Percentiles rank a stretch among this genome's conserved stretches.
Evolutionary conservation across 2,797 vertebrate species (phyloP).

Genomic region (Pseudomugil gertrudae): DNA sequence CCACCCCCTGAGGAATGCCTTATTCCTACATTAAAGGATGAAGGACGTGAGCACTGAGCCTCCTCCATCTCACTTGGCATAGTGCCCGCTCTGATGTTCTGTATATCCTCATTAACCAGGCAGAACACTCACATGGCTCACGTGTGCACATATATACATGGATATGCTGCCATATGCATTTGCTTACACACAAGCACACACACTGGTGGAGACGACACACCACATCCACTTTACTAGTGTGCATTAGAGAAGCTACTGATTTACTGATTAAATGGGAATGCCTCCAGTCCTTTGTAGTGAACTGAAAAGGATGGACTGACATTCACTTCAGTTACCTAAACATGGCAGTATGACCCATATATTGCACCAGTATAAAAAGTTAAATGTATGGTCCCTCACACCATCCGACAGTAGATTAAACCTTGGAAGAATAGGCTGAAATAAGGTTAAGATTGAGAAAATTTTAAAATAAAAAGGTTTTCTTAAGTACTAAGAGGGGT

Average conservation of each 20-base stretch:
- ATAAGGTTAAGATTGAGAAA: slow-evolving; percentile 1
- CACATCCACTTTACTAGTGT: slow-evolving; percentile 21
- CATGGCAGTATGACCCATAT: slow-evolving; percentile 47
- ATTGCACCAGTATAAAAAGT: slow-evolving; percentile 38
- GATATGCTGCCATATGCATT: slow-evolving; percentile 38
- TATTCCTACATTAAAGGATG: slow-evolving; percentile 55
- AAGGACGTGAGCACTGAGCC: slow-evolving; percentile 31
- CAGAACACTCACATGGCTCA: slow-evolving; percentile 44
- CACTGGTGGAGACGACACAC: slow-evolving; percentile 26
- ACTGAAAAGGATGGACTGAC: slow-evolving; percentile 10
- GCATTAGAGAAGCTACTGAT: slow-evolving; percentile 17
- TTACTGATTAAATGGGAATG: slow-evolving; percentile 32
- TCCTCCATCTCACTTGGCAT: slow-evolving; percentile 59
- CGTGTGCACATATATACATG: slow-evolving; percentile 25
- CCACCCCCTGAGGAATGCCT: slow-evolving; percentile 48
- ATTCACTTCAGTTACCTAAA: slow-evolving; percentile 38
- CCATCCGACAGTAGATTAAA: slow-evolving; percentile 26
- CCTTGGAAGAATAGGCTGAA: slow-evolving; percentile 3
- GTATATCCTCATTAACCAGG: slow-evolving; percentile 69
- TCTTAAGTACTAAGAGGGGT: no score
- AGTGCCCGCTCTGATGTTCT: slow-evolving; percentile 60
- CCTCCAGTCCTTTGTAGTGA: slow-evolving; percentile 17
- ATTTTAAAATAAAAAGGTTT: no score
- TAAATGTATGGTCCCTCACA: slow-evolving; percentile 42
- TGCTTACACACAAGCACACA: slow-evolving; percentile 12